Evolutionary conservation across 2,797 vertebrate genomes (phyloP).

Genomic region (Hydrocynus forskahlii): DNA sequence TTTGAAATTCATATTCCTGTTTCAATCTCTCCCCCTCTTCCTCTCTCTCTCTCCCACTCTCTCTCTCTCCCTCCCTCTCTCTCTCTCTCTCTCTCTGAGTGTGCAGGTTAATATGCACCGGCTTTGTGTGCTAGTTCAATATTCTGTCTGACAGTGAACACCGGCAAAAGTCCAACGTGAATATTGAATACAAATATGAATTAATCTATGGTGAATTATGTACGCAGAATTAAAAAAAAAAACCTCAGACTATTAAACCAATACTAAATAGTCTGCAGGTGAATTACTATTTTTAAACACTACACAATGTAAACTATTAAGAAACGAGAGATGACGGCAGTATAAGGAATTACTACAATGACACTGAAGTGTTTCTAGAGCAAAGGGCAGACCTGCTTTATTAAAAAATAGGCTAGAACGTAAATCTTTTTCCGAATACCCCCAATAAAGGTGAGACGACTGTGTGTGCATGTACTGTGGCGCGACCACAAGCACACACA

Average conservation of each 20-base stretch:
- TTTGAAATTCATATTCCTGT: conserved; percentile 36
- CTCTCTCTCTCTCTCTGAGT: background rate
- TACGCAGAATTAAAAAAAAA: background rate
- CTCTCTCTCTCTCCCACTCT: conserved; percentile 9
- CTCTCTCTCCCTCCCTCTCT: conserved; percentile 19
- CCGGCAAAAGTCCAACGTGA: conserved; percentile 23
- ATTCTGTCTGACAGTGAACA: conserved; percentile 27
- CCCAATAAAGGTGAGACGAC: conserved; percentile 1
- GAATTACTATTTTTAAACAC: background rate
- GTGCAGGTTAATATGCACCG: conserved; percentile 32
- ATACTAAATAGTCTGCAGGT: background rate
- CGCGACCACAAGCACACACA: conserved; percentile 19
- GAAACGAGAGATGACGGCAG: background rate
- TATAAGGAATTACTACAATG: background rate
- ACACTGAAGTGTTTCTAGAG: background rate
- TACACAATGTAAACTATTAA: background rate
- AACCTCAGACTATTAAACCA: background rate
- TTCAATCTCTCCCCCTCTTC: background rate
- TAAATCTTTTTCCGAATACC: background rate
- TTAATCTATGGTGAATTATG: conserved; percentile 17
- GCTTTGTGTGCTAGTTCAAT: conserved; percentile 22
- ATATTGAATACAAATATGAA: conserved; percentile 18
- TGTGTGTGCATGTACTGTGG: background rate
- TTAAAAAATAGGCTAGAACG: conserved; percentile 1
- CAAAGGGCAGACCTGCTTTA: background rate